phyloP scores from a whole-genome alignment of 2,888 invertebrate genomes.

The Zootermopsis nevadensis region DNA sequence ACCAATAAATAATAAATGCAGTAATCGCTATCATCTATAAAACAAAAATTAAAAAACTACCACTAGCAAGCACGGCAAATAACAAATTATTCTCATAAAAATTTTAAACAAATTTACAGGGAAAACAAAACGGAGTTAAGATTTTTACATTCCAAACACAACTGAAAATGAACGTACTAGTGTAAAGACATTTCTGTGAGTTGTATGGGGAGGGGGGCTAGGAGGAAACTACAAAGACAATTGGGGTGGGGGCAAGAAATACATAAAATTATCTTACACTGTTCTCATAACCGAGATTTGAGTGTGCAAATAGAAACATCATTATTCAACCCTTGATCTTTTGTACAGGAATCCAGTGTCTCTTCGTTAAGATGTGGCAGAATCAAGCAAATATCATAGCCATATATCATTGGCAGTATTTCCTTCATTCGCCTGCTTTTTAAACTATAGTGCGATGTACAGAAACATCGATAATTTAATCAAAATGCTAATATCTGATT shows the following conservation, averaged over 20 bases:
- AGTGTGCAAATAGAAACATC: too few relatives aligned
- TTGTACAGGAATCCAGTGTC: too few relatives aligned
- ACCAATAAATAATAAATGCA: slow-evolving; percentile 54
- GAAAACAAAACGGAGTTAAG: background rate
- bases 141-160: slow-evolving; percentile 1
- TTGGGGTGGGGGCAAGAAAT: background rate
- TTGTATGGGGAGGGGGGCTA: background rate
- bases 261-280: background rate
- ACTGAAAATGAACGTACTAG: slow-evolving; percentile 9
- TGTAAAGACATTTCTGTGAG: background rate
- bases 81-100: slow-evolving; percentile 7
- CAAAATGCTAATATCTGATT: too few relatives aligned
- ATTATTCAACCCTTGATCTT: too few relatives aligned
- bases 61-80: slow-evolving; percentile 46
- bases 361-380: too few relatives aligned
- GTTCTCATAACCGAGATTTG: too few relatives aligned
- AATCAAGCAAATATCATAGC: too few relatives aligned
- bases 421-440: too few relatives aligned
- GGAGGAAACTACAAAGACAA: background rate
- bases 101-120: background rate
- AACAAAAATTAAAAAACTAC: slow-evolving; percentile 43
- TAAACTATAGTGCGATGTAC: too few relatives aligned
- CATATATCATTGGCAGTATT: too few relatives aligned
- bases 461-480: too few relatives aligned
- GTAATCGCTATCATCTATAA: slow-evolving; percentile 48